Conservation (phyloP, 2,797 vertebrate genomes). For the Psittacula echo region DNA sequence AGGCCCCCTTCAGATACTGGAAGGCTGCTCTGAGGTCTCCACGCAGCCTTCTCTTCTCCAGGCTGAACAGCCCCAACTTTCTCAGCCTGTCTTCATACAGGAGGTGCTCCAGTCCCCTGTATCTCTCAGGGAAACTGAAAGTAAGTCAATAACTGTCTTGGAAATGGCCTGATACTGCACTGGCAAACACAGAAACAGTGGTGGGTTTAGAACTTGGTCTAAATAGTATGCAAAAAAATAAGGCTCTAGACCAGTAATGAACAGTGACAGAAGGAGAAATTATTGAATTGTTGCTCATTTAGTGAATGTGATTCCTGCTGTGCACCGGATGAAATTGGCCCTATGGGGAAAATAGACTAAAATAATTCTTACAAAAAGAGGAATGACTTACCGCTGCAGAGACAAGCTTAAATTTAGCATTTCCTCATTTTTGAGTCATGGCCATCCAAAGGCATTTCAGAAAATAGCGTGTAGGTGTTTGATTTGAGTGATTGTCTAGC, state of each 20-base stretch:
- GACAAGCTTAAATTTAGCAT: not conserved
- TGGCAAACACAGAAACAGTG: not conserved
- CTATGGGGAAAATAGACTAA: slow-evolving; percentile 34
- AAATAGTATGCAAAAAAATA: not conserved
- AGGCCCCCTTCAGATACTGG: too few relatives aligned
- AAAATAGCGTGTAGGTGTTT: not conserved
- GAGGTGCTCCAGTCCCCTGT: not conserved
- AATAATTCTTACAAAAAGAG: slow-evolving; percentile 26
- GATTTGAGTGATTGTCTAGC: not conserved
- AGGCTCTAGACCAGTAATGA: slow-evolving; percentile 30
- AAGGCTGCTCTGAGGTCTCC: too few relatives aligned
- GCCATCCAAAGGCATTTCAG: not conserved
- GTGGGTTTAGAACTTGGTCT: not conserved
- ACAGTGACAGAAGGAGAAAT: slow-evolving; percentile 55
- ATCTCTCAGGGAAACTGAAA: not conserved
- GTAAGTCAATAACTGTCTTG: not conserved
- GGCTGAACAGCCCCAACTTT: too few relatives aligned
- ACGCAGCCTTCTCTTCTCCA: too few relatives aligned
- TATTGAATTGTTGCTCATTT: slow-evolving; percentile 53
- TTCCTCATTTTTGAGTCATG: not conserved
- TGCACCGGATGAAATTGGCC: slow-evolving; percentile 27
- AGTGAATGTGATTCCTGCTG: slow-evolving; percentile 25
- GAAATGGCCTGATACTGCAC: not conserved
- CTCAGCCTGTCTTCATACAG: too few relatives aligned
- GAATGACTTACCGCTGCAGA: not conserved